Conservation (phyloP, 2,113 vertebrate genomes). For the Nesogale talazaci region DNA sequence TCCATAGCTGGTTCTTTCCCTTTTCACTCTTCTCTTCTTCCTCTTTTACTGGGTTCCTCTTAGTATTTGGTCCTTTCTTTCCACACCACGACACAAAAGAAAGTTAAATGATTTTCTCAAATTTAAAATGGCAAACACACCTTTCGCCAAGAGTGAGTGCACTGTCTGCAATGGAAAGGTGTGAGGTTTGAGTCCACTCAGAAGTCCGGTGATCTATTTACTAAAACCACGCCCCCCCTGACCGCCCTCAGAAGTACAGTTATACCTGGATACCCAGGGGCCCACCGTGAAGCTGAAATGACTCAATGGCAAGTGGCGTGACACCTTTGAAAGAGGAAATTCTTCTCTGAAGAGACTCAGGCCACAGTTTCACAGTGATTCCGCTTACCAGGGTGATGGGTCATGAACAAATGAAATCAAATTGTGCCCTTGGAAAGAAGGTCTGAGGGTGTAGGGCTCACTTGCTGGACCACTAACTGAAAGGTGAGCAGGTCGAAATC, state of each 20-base stretch:
- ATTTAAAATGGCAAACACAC: constrained; percentile 34
- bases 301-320: neutral
- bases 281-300: neutral
- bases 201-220: neutral
- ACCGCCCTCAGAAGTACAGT: no score
- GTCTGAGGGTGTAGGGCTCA: no score
- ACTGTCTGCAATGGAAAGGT: neutral
- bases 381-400: neutral
- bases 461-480: no score
- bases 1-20: neutral
- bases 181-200: neutral
- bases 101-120: neutral
- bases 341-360: constrained; percentile 12
- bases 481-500: no score
- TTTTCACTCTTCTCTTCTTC: neutral
- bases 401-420: constrained; percentile 13
- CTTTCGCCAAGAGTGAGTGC: neutral
- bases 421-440: neutral
- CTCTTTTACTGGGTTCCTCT: neutral
- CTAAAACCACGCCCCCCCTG: neutral
- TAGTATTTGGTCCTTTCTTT: constrained; percentile 20
- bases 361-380: constrained; percentile 3
- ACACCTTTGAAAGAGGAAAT: neutral
- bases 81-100: neutral
- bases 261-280: neutral